Evolutionary conservation across 1,140 invertebrate genomes (phyloP), one percentile per base, ranked within the genome.

Genomic region (Cydia strobilella): DNA sequence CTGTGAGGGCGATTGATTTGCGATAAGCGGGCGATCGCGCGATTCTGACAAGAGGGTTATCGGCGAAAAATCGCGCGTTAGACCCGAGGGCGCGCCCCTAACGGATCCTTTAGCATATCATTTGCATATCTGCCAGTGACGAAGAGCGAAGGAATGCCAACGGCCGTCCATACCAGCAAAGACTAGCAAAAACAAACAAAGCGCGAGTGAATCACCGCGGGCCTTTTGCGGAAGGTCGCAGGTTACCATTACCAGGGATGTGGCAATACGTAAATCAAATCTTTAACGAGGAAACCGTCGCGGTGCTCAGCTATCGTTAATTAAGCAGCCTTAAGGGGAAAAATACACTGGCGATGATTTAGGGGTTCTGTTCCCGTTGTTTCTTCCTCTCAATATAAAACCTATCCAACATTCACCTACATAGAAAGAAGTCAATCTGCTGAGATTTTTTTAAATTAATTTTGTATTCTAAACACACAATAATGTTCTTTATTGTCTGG

Each of bases 71-170:
- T 80, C 80, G 75, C 59, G 75, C 20, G 71, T 69, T 35, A 48
- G 76, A 79, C 72, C 71, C 62, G 79, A 77, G 75, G 78, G 82
- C 81, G 78, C 77, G 79, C 76, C 78, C 78, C 80, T 86, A 87
- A 87, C 83, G 80, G 85, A 77, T 73, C 74, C 79, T 73, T 85
- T 84, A 78, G 83, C 85, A 88, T 89, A 90, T 89, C 83, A 80
- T 84, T 84, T 81, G 81, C 84, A 85, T 87, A 86, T 87, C 88
- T 79, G 76, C 80, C 79, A 69, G 76, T 89, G 86, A 88, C 84
- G 83, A 89, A 84, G 74, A 74, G 62, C 45, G 12, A 59, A 66
- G 84, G 86, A 87, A 91, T 87, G 83, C 74, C 78, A 66, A 78
- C 77, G 83, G 18, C 20, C n/a, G 20, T 59, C 54, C 20, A 23